A percentile compares a stretch with the other conserved stretches of the same genome.
Evolutionary conservation across 2,797 vertebrate genomes (phyloP).

Genomic region (Cossypha polioptera): DNA sequence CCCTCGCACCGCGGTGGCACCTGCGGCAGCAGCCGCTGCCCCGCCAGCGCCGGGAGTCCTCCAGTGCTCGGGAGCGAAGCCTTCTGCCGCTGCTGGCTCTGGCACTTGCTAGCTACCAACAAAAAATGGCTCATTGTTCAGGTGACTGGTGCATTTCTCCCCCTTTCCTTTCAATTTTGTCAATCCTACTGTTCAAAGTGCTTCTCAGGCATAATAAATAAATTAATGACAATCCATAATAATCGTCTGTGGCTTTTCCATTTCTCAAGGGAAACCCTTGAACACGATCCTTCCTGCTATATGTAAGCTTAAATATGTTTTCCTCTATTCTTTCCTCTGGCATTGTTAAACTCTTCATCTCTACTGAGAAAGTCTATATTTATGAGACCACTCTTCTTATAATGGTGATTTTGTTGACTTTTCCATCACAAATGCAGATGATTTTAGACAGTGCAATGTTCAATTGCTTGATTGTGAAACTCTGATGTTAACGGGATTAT

Average conservation of each 20-base stretch:
- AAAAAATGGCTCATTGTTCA: background rate
- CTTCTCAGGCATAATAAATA: background rate
- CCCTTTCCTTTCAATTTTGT: background rate
- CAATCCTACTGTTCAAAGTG: background rate
- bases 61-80: background rate
- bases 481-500: slow-evolving; percentile 18
- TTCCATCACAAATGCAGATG: background rate
- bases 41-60: background rate
- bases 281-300: background rate
- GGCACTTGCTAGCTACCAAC: background rate
- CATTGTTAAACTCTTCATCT: background rate
- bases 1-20: background rate
- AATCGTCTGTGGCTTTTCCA: background rate
- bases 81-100: background rate
- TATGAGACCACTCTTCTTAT: background rate
- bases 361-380: background rate
- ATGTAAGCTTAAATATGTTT: background rate
- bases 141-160: background rate
- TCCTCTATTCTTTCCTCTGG: background rate
- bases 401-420: background rate
- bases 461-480: slow-evolving; percentile 4
- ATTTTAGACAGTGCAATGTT: background rate
- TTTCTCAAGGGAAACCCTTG: background rate
- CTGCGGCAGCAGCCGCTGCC: background rate
- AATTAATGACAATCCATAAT: background rate